Percentiles rank a stretch among this genome's conserved stretches.
Evolutionary conservation across 2,797 vertebrate genomes (phyloP).

Genomic region (Fratercula arctica): DNA sequence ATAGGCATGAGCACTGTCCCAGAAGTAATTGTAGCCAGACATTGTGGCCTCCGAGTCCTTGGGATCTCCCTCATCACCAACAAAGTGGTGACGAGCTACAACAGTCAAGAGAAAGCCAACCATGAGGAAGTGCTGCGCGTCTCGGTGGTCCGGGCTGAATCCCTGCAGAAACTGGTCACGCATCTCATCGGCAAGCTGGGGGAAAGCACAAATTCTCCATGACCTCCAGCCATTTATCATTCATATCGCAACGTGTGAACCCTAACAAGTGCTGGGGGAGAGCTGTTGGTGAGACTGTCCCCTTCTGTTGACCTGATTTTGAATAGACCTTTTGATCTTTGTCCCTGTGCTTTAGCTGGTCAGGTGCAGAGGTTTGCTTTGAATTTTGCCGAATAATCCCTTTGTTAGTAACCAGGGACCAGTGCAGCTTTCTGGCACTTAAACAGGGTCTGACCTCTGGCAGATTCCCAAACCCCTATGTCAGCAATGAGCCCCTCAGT

Average conservation of each 20-base stretch:
- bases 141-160: background rate
- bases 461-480: background rate
- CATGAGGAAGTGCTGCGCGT: constrained; percentile 81
- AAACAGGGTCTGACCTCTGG: background rate
- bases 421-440: background rate
- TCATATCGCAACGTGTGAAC: fast-evolving
- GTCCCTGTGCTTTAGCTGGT: background rate
- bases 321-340: background rate
- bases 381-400: background rate
- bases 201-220: background rate
- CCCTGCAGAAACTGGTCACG: constrained; percentile 3
- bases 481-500: background rate
- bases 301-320: background rate
- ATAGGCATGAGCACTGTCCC: constrained; percentile 89
- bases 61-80: constrained; percentile 90
- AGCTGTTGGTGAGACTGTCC: background rate
- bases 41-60: constrained; percentile 84
- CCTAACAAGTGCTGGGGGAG: background rate
- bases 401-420: background rate
- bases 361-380: background rate
- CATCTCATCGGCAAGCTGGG: constrained; percentile 18
- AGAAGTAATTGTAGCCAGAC: constrained; percentile 87
- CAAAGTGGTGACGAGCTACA: constrained; percentile 80
- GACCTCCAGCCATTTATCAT: background rate
- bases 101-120: constrained; percentile 73